Evolutionary conservation across 2,888 invertebrate species (phyloP).

Genomic region (Netelia virgata): DNA sequence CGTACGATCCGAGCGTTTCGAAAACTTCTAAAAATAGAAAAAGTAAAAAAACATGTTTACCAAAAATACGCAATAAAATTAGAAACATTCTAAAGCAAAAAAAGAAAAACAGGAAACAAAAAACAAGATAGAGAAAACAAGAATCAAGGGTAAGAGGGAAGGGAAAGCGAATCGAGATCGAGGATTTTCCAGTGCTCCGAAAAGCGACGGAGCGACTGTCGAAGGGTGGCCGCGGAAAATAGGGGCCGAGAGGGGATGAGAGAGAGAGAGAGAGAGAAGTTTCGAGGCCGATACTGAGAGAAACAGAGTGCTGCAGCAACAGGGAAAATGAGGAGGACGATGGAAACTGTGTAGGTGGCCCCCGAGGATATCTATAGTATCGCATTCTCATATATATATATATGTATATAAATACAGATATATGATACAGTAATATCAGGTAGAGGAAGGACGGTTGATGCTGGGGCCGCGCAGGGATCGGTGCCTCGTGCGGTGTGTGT

Average conservation of each 20-base stretch:
- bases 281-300: constrained; percentile 46
- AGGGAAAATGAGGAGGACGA: constrained; percentile 33
- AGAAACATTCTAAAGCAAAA: not conserved
- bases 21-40: not conserved
- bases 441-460: constrained; percentile 52
- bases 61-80: not conserved
- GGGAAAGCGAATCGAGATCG: constrained; percentile 10
- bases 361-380: constrained; percentile 36
- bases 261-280: not conserved
- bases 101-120: not conserved
- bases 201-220: constrained; percentile 31
- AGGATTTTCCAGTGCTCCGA: constrained; percentile 18
- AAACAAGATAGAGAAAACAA: not conserved
- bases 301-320: constrained; percentile 44
- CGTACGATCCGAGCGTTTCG: not conserved
- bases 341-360: constrained; percentile 59
- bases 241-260: not conserved
- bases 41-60: not conserved
- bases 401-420: constrained; percentile 16
- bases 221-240: constrained; percentile 27
- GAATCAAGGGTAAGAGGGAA: not conserved
- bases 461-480: constrained; percentile 58
- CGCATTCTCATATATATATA: constrained; percentile 30
- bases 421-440: constrained; percentile 53
- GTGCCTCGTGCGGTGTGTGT: constrained; percentile 68